Base-by-base conservation (phyloP, 2,113 vertebrate species). In the Lagopus muta region DNA sequence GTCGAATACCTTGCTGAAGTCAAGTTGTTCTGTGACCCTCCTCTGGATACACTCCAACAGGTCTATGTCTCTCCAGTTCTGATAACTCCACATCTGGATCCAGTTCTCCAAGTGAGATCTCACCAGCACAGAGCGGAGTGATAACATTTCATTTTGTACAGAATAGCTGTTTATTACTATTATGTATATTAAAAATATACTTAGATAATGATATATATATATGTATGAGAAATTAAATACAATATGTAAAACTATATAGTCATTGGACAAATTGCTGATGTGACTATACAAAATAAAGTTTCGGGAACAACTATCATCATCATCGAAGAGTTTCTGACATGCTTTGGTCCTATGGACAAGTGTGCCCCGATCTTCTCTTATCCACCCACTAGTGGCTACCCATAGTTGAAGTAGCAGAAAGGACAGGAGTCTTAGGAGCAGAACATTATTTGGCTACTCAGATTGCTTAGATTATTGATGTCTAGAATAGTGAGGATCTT, bases 271-370 rank as follows among this genome's bases (percentile, higher is more conserved):
- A 70, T 42, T 47, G 14, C 3, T 66, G 1, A 32, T 81, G 16
- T 19, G 65, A 17, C 1, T 80, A 52, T 70, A 38, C 60, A 61
- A 89, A 89, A 72, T 3, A 38, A 80, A 60, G 22, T 13, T 65
- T 6, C 28, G 77, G 18, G 24, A 11, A 86, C 13, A n/a, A 6
- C 76, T 60, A 71, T 43, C 42, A 43, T 16, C 42, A 15, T 71
- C n/a, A 11, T 58, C n/a, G 38, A 79, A 79, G 4, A 3, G 10
- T 28, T 5, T 2, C 21, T 17, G 38, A 86, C 1, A 4, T 1
- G 0, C 11, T 38, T 80, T 20, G 45, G 13, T 5, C 12, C 11
- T 60, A 62, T 42, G 28, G 22, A 28, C 16, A 6, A 42, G 7
- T n/a, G 30, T n/a, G 27, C 21, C 28, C 34, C 14, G 38, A 5